These are phyloP conservation scores for Ophioderma brevispina DNA, from an alignment of 35 echinoderm and acorn worm genomes.

Conservation along the genomic window DNA sequence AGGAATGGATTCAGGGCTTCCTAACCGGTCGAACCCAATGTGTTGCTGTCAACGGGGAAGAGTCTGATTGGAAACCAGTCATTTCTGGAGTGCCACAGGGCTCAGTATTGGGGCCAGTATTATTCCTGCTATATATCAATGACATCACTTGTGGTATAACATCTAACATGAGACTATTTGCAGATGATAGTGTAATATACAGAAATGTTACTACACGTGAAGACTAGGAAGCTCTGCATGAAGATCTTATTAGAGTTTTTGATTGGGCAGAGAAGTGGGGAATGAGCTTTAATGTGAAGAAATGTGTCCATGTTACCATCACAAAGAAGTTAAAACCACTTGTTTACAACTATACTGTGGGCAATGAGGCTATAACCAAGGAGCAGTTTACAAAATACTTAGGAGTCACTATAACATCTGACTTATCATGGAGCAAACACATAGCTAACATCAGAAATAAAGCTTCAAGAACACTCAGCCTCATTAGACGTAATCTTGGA, in stretches of 20 bases:
- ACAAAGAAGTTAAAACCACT: no score
- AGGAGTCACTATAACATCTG: no score
- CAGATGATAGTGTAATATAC: conserved; percentile 51
- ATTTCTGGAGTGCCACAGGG: conserved; percentile 47
- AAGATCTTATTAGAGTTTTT: conserved; percentile 17
- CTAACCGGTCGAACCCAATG: neutral
- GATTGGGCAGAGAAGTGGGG: conserved; percentile 18
- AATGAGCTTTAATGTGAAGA: conserved; percentile 43
- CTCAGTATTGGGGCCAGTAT: conserved; percentile 29
- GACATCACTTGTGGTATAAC: conserved; percentile 4
- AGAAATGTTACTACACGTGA: neutral
- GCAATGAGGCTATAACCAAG: no score
- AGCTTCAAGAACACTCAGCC: no score
- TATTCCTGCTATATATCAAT: conserved; percentile 40
- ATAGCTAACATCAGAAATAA: no score
- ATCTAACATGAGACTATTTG: neutral
- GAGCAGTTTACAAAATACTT: no score
- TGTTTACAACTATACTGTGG: no score
- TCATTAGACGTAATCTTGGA: no score
- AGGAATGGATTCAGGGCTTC: conserved; percentile 11
- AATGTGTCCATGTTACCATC: no score
- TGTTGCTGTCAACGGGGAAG: neutral
- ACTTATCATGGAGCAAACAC: no score
- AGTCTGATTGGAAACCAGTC: conserved; percentile 3
- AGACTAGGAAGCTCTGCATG: conserved; percentile 9